These are phyloP conservation scores for Oceanites oceanicus DNA, from an alignment of 2,113 vertebrate genomes.

Conservation along the genomic window DNA sequence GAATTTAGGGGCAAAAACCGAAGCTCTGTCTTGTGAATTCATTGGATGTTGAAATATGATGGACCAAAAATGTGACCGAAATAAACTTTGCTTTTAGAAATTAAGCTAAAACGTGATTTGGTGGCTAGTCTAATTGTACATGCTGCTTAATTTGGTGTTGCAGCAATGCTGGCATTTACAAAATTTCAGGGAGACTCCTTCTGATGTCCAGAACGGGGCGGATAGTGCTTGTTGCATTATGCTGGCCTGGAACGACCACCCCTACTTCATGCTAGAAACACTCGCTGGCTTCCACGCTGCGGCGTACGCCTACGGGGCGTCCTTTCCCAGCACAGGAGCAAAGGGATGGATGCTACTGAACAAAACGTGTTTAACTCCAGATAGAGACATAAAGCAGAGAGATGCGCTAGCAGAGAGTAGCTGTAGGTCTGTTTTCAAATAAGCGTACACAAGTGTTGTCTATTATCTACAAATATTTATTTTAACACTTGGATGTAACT, in stretches of 20 bases:
- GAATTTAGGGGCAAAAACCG: constrained; percentile 29
- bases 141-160: neutral
- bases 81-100: neutral
- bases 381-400: neutral
- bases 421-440: constrained; percentile 73
- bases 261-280: neutral
- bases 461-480: constrained; percentile 87
- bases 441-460: constrained; percentile 76
- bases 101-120: neutral
- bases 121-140: neutral
- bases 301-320: neutral
- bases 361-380: neutral
- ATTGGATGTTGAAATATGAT: rapidly evolving
- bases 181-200: neutral
- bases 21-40: neutral
- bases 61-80: neutral
- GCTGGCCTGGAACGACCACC: constrained; percentile 1
- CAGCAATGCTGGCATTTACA: neutral
- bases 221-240: neutral
- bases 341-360: neutral
- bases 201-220: rapidly evolving
- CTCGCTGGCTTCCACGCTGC: neutral
- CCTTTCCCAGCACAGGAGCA: neutral
- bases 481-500: constrained; percentile 87
- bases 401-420: neutral